Base-by-base conservation (phyloP, 2,888 invertebrate species). In the Coelopa pilipes region DNA sequence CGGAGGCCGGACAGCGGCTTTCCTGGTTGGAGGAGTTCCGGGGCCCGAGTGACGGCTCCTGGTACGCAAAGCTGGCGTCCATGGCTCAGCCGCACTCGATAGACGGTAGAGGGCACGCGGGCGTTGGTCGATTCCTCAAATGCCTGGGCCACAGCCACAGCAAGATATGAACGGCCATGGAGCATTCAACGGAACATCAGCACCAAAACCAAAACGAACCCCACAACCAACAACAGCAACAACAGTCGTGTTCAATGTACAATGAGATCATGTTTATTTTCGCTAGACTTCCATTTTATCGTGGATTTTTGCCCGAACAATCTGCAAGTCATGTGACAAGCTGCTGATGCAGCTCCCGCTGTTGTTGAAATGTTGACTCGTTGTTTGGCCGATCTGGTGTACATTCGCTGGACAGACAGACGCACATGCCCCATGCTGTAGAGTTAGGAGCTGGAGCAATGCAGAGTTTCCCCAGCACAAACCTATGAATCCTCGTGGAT, bases 291-390 rank as follows among this genome's bases (percentile, higher is more conserved):
- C 19, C 19, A 17, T 57, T 17, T 49, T 53, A 1, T 66, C 49
- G 12, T 57, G 24, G 2, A 57, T 69, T 46, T 70, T 13, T 71
- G 63, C 34, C 15, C 34, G 55, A 72, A 79, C 79, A 82, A 84
- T 83, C 78, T 85, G 84, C 85, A 83, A 85, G 84, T 85, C 84
- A 85, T 83, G 82, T 83, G 83, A 85, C 85, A 85, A 85, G 85
- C 85, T 85, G 85, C 82, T 83, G 83, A 84, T 84, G 82, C 84
- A 83, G 83, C 84, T 85, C 83, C 82, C 83, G 84, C 85, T 83
- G 83, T 82, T 84, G 84, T 81, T 83, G 81, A 84, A 83, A 83
- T 81, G 83, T 83, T 85, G 83, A 81, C 82, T 84, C 83, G 83
- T 81, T 80, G 82, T 80, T 79, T 82, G 34, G 4, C 34, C 34